Evolutionary conservation across 2,888 invertebrate genomes (phyloP), one percentile per base, ranked within the genome.

Genomic region (Chymomyza procnemis): DNA sequence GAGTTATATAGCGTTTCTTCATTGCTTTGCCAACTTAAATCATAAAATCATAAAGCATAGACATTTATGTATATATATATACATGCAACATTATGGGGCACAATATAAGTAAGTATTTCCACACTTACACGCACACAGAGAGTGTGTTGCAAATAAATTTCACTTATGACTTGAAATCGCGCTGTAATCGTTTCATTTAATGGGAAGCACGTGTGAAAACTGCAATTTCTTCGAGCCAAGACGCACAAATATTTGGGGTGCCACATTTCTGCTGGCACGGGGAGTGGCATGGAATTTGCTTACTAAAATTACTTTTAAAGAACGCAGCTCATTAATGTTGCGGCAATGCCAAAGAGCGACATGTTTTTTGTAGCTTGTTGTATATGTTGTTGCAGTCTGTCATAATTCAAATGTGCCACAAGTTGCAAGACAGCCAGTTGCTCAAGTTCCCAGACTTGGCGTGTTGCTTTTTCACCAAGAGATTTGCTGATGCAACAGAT

Each of bases 131-230:
- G 50, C 67, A 66, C 72, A 67, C 54, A 57, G 65, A 64, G 72
- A 70, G 64, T 63, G 64, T 68, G 69, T 64, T 73, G 81, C 79
- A 86, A 88, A 88, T 88, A 89, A 88, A 89, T 89, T 88, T 88
- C 79, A 85, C 75, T 89, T 89, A 80, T 82, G 84, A 85, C 76
- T 78, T 67, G 69, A 75, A 80, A 87, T 85, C 79, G 80, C 80
- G 71, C 67, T 78, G 88, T 88, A 85, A 88, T 87, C 88, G 87
- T 79, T 84, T 71, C 80, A 78, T 84, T 88, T 88, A 88, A 88
- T 89, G 86, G 89, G 88, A 86, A 89, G 87, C 88, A 88, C 88
- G 89, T 88, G 88, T 88, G 88, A 88, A 85, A 83, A 75, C 74
- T 78, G 76, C 78, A 82, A 78, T 86, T 81, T 76, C 74, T 74